phyloP scores from a whole-genome alignment of 2,888 invertebrate genomes.

The Blastobasis lacticolella region DNA sequence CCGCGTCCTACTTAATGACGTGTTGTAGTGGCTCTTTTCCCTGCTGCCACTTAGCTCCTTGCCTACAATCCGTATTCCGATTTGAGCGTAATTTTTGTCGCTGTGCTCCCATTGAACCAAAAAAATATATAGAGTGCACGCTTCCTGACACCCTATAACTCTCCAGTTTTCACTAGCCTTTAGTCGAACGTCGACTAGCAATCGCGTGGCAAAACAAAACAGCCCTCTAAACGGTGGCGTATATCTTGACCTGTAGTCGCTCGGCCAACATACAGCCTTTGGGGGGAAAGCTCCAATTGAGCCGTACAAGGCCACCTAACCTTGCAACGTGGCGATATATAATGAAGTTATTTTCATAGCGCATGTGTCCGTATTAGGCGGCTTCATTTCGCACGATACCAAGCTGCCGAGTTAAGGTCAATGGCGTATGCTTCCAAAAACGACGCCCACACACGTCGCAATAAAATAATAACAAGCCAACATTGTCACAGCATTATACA shows the following conservation, averaged over 20 bases:
- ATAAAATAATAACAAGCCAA: background rate
- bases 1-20: too few species aligned
- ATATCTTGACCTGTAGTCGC: background rate
- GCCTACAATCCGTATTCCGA: too few species aligned
- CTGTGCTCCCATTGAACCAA: too few species aligned
- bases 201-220: too few species aligned
- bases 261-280: background rate
- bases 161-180: too few species aligned
- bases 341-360: constrained; percentile 16
- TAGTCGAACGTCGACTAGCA: too few species aligned
- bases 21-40: too few species aligned
- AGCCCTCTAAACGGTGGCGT: background rate
- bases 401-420: constrained; percentile 18
- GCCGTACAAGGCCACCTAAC: background rate
- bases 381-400: constrained; percentile 3
- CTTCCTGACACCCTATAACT: too few species aligned
- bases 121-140: too few species aligned
- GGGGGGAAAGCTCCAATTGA: background rate
- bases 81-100: too few species aligned
- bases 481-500: too few species aligned
- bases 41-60: too few species aligned
- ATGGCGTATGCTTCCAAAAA: constrained; percentile 17
- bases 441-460: constrained; percentile 24
- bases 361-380: constrained; percentile 3
- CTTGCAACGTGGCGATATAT: constrained; percentile 1